Base-by-base conservation (phyloP, 2,113 vertebrate species). In the Tachysurus vachellii region DNA sequence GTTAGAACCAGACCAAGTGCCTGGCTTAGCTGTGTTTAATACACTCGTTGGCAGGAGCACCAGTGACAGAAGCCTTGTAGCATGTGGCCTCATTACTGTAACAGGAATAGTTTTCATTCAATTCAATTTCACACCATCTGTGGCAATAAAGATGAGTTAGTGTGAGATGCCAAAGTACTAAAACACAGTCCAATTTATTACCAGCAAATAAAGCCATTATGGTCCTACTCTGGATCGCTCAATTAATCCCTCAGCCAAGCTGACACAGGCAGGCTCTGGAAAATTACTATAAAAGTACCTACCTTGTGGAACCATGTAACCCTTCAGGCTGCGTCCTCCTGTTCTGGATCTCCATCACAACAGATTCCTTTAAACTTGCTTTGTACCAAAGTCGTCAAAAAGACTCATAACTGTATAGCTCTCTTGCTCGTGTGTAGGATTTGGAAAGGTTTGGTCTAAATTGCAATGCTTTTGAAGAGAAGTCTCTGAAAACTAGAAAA, bases 71-170 rank as follows among this genome's bases (percentile, higher is more conserved):
- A 80, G n/a, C 77, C 28, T 3, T 36, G 54, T 57, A 80, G 59
- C 80, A 82, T 57, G 47, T 62, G 80, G 57, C 57, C 56, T 81
- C 31, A 42, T 57, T 36, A 36, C 54, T 80, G 53, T 61, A 81
- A 61, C 79, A 81, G 56, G 56, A 81, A 42, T 4, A 16, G 9
- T 81, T 81, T 62, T 62, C 56, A 62, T 82, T 82, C 44, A 82
- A 82, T 82, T 47, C 23, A 82, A 82, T 82, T 47, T 44, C 36
- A 82, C 56, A 82, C 80, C 80, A 82, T 82, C 80, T 82, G 80
- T 82, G 77, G 62, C 11, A 36, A 47, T 82, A 82, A 82, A 61
- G 59, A 82, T 82, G 80, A 81, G 31, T 81, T 81, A 81, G 56
- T 44, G 56, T 17, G 7, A 42, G 31, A 47, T n/a, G 23, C 80